These are phyloP conservation scores for Orchesella cincta DNA, from an alignment of 1,140 invertebrate genomes.

Conservation along the genomic window DNA sequence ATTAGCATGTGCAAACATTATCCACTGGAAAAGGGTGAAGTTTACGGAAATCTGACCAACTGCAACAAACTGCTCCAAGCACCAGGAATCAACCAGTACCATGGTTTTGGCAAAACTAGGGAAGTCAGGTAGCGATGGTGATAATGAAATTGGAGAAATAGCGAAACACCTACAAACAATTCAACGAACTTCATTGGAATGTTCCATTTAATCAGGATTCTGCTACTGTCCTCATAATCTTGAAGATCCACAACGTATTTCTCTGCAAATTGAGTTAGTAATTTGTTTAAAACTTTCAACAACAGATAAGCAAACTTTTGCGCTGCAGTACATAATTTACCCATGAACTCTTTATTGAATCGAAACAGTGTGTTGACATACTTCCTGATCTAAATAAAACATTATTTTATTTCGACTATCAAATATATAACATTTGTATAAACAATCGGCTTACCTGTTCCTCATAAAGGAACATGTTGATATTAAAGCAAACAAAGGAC, in stretches of 20 bases:
- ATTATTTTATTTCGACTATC: no score
- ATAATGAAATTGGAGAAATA: constrained; percentile 24
- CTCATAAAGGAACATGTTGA: constrained; percentile 31
- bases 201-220: constrained; percentile 28
- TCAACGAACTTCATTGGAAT: constrained; percentile 18
- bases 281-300: constrained; percentile 1
- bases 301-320: not conserved
- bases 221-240: constrained; percentile 25
- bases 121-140: not conserved
- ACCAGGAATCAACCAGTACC: constrained; percentile 31
- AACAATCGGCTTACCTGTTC: constrained; percentile 20
- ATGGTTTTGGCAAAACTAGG: not conserved
- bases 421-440: no score
- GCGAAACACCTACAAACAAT: constrained; percentile 13
- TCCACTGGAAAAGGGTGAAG: constrained; percentile 8
- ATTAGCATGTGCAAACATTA: constrained; percentile 16
- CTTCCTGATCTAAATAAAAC: constrained; percentile 23
- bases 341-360: not conserved
- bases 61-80: constrained; percentile 16
- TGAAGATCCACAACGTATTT: constrained; percentile 8
- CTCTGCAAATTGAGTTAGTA: not conserved
- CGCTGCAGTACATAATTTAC: not conserved
- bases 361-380: constrained; percentile 30
- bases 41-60: not conserved
- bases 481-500: constrained; percentile 12